Evolutionary conservation across 2,888 invertebrate species (phyloP), one percentile per base, ranked within the genome.

Genomic region (Rotaria magnacalcarata): DNA sequence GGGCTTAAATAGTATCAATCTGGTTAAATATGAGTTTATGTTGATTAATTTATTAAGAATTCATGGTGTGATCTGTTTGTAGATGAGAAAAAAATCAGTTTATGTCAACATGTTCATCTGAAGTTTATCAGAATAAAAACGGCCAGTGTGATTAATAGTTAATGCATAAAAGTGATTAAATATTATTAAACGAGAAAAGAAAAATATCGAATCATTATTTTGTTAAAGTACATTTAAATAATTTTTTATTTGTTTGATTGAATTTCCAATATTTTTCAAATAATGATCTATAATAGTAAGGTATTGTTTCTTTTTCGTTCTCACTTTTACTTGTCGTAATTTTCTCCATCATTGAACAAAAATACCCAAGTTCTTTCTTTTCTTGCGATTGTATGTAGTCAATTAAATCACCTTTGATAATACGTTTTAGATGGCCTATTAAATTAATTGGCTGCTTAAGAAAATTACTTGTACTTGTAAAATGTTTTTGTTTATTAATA

Each of bases 231-330:
- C 67, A 67, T 67, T 34, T 34, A 34, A 67, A 67, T 34, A 67
- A 34, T 34, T 67, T 67, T 16, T 67, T 67, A 16, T 67, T 67
- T 67, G 34, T 80, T 80, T 24, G 41, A 80, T 8, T 80, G 47
- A 80, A 47, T 47, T 80, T 80, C 75, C 75, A 80, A 80, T 80
- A 80, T 47, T 80, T 80, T 80, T 41, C 47, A 80, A 80, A 80
- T 80, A 80, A 47, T 8, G 24, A 11, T 43, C n/a, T 43, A 80
- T 80, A 80, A 80, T 47, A 10, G 27, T 67, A 67, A 11, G 67
- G 67, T 34, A 67, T 19, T 27, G 27, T 2, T 43, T 80, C 47
- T 41, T 21, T 80, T 19, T 80, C 43, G 0, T 43, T 43, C 4
- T 80, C 47, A 47, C 10, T 24, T 43, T 41, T 43, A 47, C 47